These are phyloP conservation scores for Oophaga sylvatica DNA, from an alignment of 2,797 vertebrate genomes.

Conservation along the genomic window DNA sequence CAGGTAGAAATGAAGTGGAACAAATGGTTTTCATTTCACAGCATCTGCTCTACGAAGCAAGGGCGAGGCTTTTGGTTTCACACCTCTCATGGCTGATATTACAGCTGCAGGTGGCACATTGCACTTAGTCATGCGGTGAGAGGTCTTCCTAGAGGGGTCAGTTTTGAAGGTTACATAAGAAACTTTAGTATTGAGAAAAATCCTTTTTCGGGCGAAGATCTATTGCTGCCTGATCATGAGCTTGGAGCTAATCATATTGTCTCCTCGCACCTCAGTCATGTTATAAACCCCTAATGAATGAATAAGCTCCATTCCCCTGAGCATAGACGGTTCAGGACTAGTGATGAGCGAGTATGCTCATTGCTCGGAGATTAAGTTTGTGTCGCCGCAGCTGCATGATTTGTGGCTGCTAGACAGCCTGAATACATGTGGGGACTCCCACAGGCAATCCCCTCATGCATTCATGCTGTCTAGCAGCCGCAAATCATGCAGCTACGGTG, in stretches of 20 bases:
- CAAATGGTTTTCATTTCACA: constrained; percentile 24
- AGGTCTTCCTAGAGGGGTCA: neutral
- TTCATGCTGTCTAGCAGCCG: too few relatives aligned
- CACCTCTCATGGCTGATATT: constrained; percentile 8
- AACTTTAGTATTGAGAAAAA: neutral
- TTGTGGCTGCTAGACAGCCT: too few relatives aligned
- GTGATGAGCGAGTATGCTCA: too few relatives aligned
- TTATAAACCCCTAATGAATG: neutral
- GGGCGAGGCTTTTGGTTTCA: neutral
- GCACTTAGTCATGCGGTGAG: neutral
- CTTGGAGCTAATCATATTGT: neutral
- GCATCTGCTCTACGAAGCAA: constrained; percentile 15
- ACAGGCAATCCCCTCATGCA: too few relatives aligned
- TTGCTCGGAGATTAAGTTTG: too few relatives aligned
- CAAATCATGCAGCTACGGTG: too few relatives aligned
- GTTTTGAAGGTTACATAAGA: neutral
- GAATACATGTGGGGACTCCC: too few relatives aligned
- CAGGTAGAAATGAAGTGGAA: constrained; percentile 26
- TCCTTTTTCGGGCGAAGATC: neutral
- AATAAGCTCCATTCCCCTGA: neutral
- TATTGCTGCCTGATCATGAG: neutral
- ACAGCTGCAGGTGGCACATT: neutral
- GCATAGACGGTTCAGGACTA: too few relatives aligned
- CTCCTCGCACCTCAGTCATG: neutral
- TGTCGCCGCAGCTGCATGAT: too few relatives aligned